Evolutionary conservation across 2,888 invertebrate species (phyloP), one percentile per base, ranked within the genome.

Genomic region (Aleiodes testaceus): DNA sequence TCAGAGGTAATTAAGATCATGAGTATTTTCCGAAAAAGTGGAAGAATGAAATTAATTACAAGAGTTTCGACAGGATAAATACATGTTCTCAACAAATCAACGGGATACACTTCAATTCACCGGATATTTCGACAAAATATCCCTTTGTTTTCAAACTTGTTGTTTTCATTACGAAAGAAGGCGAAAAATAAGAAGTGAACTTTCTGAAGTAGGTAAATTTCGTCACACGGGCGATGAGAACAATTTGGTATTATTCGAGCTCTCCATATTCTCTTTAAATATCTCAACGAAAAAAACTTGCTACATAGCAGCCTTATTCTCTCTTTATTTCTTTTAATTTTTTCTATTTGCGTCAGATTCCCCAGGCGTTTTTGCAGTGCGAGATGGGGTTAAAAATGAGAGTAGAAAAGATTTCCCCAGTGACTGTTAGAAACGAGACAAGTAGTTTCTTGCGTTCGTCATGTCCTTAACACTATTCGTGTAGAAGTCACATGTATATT

Each of bases 51-150:
- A 6, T 26, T 11, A 53, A 53, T 30, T n/a, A 49, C 47, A 59
- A 6, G 47, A 45, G 45, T 12, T 44, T 12, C 16, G 45, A 42
- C 16, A 47, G 50, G 36, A 36, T 36, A 36, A 36, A 36, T 36
- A 36, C 11, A 11, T 11, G 36, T 36, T 36, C 36, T 36, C n/a
- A 50, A 50, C 4, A 59, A 63, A 67, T 64, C 42, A 53, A 64
- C 55, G 52, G 52, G 52, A 44, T 63, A 63, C 63, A 45, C 44
- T 42, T 73, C 70, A 74, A 75, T 74, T 76, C 72, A 71, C 77
- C 77, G 77, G 77, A 77, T 77, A 74, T 77, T 77, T 77, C 76
- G 73, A 67, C 75, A 77, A 59, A 53, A 63, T 36, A 76, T 55
- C 72, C 72, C 75, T 73, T 73, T 74, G 74, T 75, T 66, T 72